These are phyloP conservation scores for Embidobia sp. DNA, from an alignment of 2,888 invertebrate genomes.

Conservation along the genomic window DNA sequence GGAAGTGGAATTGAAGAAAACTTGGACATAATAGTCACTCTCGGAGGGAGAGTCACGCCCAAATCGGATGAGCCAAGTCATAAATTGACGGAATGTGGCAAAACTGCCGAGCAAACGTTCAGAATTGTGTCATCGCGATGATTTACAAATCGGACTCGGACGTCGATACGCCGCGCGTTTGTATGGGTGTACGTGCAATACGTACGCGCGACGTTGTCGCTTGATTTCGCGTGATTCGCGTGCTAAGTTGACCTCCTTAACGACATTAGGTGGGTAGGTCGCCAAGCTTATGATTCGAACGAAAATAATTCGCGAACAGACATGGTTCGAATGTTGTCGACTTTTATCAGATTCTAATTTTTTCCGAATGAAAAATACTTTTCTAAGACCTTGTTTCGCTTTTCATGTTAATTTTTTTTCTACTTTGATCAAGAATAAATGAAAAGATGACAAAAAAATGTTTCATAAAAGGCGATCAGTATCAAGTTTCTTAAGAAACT, in stretches of 20 bases:
- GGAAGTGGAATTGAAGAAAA: neutral
- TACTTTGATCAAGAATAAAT: too few species aligned
- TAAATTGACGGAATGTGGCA: constrained; percentile 57
- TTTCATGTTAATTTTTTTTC: too few species aligned
- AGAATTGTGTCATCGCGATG: constrained; percentile 58
- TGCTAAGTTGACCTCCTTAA: constrained; percentile 74
- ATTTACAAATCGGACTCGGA: constrained; percentile 43
- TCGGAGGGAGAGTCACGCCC: neutral
- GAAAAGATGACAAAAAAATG: too few species aligned
- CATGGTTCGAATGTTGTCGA: constrained; percentile 6
- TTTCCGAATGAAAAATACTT: neutral
- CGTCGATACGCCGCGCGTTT: constrained; percentile 32
- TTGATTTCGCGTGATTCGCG: constrained; percentile 67
- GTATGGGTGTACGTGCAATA: constrained; percentile 18
- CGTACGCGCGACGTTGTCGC: constrained; percentile 31
- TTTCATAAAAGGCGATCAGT: too few species aligned
- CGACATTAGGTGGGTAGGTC: constrained; percentile 69
- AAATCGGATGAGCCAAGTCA: constrained; percentile 43
- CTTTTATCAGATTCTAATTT: neutral
- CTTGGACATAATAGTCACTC: constrained; percentile 8
- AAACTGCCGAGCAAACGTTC: constrained; percentile 40
- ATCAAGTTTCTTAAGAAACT: too few species aligned
- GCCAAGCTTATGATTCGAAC: constrained; percentile 64
- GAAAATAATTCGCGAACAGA: constrained; percentile 47
- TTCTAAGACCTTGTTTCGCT: neutral